Conservation (phyloP, 2,888 invertebrate genomes). For the Andrena haemorrhoa region DNA sequence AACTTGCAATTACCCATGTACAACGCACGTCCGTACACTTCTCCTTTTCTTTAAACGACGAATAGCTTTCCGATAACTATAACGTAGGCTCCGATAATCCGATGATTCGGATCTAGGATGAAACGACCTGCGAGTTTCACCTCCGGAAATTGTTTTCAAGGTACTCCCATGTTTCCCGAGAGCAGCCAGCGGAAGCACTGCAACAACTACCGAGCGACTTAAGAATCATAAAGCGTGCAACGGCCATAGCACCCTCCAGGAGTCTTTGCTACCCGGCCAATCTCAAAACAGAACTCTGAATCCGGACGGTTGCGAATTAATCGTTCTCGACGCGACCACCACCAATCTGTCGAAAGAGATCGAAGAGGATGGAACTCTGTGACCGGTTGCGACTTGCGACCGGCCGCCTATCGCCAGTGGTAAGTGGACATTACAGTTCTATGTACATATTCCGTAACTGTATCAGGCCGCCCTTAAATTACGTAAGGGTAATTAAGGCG, state of each 20-base stretch:
- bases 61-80: too few relatives aligned
- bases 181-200: conserved; percentile 77
- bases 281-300: conserved; percentile 68
- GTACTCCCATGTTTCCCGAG: conserved; percentile 82
- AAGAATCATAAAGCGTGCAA: conserved; percentile 91
- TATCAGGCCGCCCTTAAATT: too few relatives aligned
- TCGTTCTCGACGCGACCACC: conserved; percentile 75
- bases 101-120: too few relatives aligned
- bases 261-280: conserved; percentile 86
- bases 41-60: too few relatives aligned
- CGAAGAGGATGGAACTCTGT: conserved; percentile 50
- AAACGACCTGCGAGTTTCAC: background rate
- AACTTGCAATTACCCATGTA: too few relatives aligned
- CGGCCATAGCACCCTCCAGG: conserved; percentile 91
- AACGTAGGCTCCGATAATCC: too few relatives aligned
- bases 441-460: background rate
- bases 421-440: conserved; percentile 13
- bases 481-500: too few relatives aligned
- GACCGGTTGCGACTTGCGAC: conserved; percentile 1
- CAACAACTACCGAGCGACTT: conserved; percentile 84
- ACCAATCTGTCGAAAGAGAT: conserved; percentile 59
- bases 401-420: background rate
- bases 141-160: conserved; percentile 62
- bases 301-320: conserved; percentile 77
- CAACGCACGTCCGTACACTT: too few relatives aligned